These are phyloP conservation scores for Ramphastos sulfuratus DNA, from an alignment of 2,113 vertebrate genomes.

Conservation along the genomic window DNA sequence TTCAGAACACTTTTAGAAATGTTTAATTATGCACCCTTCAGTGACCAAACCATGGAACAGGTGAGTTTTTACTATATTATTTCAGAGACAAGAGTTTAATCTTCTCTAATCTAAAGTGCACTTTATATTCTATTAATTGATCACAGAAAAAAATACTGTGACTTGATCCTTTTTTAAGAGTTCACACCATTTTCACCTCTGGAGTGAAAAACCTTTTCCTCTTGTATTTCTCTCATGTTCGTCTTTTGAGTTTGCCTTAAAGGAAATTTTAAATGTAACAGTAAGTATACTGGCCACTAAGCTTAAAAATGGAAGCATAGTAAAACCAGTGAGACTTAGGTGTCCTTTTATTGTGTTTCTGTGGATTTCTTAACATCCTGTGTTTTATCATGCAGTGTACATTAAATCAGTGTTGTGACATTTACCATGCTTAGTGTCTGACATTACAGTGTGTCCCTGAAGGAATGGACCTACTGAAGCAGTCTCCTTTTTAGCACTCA, in stretches of 20 bases:
- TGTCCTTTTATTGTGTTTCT: not conserved
- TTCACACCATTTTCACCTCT: not conserved
- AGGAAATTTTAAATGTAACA: not conserved
- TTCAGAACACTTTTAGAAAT: not conserved
- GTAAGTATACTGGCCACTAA: not conserved
- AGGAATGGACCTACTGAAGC: not conserved
- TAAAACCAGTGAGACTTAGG: not conserved
- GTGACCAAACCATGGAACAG: not conserved
- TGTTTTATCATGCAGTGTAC: accelerated
- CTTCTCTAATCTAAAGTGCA: not conserved
- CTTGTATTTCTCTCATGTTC: not conserved
- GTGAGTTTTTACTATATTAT: not conserved
- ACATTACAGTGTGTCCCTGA: accelerated
- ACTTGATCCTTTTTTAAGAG: not conserved
- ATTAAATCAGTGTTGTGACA: not conserved
- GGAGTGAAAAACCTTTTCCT: not conserved
- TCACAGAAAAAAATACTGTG: not conserved
- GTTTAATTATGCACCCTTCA: not conserved
- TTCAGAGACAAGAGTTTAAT: not conserved
- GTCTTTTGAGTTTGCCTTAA: not conserved
- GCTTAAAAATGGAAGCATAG: not conserved
- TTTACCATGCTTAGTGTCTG: not conserved
- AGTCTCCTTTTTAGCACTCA: not conserved
- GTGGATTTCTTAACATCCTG: not conserved
- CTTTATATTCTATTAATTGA: not conserved